These are phyloP conservation scores for Cheirogaleus major DNA, from an alignment of 2,797 vertebrate species.

Conservation along the genomic window DNA sequence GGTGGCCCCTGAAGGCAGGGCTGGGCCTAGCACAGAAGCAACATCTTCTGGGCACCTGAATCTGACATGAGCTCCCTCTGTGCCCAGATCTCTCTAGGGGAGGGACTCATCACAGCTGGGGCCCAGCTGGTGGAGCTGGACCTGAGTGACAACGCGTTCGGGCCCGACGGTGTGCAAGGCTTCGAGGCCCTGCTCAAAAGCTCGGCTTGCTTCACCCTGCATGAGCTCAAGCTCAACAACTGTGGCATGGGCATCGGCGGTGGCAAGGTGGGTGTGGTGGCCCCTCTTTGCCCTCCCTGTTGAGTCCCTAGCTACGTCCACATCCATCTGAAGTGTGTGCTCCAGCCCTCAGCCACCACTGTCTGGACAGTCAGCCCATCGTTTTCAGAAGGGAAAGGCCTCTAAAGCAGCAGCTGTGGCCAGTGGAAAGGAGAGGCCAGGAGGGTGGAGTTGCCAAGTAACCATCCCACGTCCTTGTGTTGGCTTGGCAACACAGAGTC, in stretches of 20 bases:
- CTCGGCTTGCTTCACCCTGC: slow-evolving; percentile 91
- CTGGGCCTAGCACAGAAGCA: neutral
- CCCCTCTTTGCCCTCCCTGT: neutral
- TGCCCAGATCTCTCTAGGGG: slow-evolving; percentile 88
- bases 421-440: neutral
- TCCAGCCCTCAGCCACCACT: neutral
- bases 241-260: slow-evolving; percentile 99
- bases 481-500: slow-evolving; percentile 54
- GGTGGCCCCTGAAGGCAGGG: neutral
- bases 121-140: slow-evolving; percentile 95
- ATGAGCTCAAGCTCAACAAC: slow-evolving; percentile 96
- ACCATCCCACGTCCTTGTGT: slow-evolving; percentile 36
- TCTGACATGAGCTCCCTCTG: neutral
- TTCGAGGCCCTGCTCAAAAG: slow-evolving; percentile 96
- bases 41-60: neutral
- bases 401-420: neutral
- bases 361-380: neutral
- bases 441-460: slow-evolving; percentile 64
- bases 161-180: slow-evolving; percentile 95
- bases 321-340: neutral
- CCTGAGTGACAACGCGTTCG: slow-evolving; percentile 98
- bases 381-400: neutral
- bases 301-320: no score
- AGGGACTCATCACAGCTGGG: slow-evolving; percentile 92
- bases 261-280: slow-evolving; percentile 90